phyloP scores from a whole-genome alignment of 2,113 vertebrate species.

The Halcyon senegalensis region DNA sequence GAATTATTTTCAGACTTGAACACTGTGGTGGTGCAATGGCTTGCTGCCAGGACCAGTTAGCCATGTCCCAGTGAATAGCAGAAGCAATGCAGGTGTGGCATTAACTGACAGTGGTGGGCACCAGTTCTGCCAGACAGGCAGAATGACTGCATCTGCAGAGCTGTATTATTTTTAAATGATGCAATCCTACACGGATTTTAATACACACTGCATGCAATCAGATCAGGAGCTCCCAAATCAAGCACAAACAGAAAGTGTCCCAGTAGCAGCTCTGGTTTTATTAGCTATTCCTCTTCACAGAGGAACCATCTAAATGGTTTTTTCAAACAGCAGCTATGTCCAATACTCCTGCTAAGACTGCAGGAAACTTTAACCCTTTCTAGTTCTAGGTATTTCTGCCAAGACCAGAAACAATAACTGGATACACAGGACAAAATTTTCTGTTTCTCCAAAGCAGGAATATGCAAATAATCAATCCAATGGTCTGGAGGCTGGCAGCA shows the following conservation, averaged over 20 bases:
- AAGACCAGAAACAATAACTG: not conserved
- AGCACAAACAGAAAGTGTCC: not conserved
- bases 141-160: not conserved
- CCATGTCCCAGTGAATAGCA: not conserved
- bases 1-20: not conserved
- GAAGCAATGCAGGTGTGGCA: not conserved
- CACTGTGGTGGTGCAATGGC: not conserved
- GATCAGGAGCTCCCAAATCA: not conserved
- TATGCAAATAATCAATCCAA: not conserved
- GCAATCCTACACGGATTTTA: not conserved
- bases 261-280: not conserved
- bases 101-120: not conserved
- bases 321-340: not conserved
- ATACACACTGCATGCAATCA: not conserved
- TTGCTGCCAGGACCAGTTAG: not conserved
- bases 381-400: not conserved
- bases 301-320: not conserved
- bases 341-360: not conserved
- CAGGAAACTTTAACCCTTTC: not conserved
- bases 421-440: not conserved
- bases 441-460: not conserved
- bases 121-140: not conserved
- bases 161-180: not conserved
- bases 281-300: not conserved
- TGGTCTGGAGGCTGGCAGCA: not conserved